These are phyloP conservation scores for Radopholus similis DNA, from an alignment of 1,140 invertebrate genomes.

Conservation along the genomic window DNA sequence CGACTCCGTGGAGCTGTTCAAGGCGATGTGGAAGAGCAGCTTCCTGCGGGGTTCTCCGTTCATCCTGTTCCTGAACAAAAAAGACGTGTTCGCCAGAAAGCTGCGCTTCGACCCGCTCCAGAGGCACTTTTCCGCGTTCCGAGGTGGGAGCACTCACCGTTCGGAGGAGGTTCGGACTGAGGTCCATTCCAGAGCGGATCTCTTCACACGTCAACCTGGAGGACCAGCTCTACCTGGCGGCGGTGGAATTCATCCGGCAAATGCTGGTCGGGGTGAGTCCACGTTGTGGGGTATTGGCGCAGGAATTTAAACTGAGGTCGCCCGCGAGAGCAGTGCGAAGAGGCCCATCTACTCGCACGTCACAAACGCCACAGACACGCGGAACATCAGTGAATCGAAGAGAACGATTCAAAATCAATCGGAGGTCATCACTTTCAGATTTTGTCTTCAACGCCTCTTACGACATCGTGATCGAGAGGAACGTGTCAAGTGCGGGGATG, in stretches of 20 bases:
- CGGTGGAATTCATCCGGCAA: not conserved
- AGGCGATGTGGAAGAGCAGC: slow-evolving; percentile 15
- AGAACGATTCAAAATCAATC: not conserved
- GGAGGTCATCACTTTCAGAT: not conserved
- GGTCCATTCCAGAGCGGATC: not conserved
- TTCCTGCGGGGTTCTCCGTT: slow-evolving; percentile 7
- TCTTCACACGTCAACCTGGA: not conserved
- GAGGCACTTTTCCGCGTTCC: not conserved
- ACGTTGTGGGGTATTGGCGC: not conserved
- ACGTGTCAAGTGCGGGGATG: not conserved
- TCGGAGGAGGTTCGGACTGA: not conserved
- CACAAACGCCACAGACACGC: slow-evolving; percentile 16
- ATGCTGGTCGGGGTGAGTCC: not conserved
- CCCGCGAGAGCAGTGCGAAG: not conserved
- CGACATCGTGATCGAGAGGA: not conserved
- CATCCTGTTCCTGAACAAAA: too few species aligned
- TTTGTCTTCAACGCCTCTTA: not conserved
- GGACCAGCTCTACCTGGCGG: not conserved
- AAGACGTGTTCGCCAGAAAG: slow-evolving; percentile 3
- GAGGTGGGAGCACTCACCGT: not conserved
- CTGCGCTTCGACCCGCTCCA: not conserved
- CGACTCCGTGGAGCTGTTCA: slow-evolving; percentile 13
- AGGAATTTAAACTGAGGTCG: not conserved
- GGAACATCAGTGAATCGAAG: not conserved
- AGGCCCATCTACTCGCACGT: not conserved